Evolutionary conservation across 2,113 vertebrate genomes (phyloP).

Genomic region (Diadophis punctatus): DNA sequence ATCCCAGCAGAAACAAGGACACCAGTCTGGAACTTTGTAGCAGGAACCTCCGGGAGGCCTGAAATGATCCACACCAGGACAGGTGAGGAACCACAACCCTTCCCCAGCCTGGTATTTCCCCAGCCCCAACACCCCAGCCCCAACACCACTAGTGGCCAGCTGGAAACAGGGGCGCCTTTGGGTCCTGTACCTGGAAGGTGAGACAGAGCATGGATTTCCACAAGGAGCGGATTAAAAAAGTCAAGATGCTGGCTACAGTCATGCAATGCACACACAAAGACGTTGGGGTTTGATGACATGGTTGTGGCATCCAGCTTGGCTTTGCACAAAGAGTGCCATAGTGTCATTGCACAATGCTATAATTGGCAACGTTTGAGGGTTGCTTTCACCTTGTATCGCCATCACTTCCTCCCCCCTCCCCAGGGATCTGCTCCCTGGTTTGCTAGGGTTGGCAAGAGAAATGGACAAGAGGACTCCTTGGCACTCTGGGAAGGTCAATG

Average conservation of each 20-base stretch:
- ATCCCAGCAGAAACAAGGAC: not conserved
- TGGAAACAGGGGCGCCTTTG: not conserved
- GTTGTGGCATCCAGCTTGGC: not conserved
- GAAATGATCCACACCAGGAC: not conserved
- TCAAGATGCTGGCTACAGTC: not conserved
- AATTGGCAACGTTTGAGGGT: not conserved
- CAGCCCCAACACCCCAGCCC: no score
- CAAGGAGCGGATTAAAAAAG: not conserved
- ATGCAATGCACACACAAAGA: not conserved
- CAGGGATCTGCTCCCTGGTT: not conserved
- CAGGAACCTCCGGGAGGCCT: not conserved
- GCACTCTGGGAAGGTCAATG: not conserved
- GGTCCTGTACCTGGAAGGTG: not conserved
- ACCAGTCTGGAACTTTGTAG: not conserved
- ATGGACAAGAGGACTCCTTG: not conserved
- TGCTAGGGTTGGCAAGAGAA: not conserved
- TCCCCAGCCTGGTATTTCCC: not conserved
- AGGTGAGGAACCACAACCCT: not conserved
- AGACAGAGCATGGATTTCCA: not conserved
- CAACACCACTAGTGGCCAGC: not conserved
- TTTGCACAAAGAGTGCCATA: not conserved
- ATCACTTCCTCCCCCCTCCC: not conserved
- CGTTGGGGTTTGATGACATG: not conserved
- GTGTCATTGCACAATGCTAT: not conserved
- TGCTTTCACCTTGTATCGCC: not conserved